Percentiles rank a stretch among this genome's conserved stretches.
Evolutionary conservation across 2,888 invertebrate species (phyloP).

Genomic region (Papilio demoleus): DNA sequence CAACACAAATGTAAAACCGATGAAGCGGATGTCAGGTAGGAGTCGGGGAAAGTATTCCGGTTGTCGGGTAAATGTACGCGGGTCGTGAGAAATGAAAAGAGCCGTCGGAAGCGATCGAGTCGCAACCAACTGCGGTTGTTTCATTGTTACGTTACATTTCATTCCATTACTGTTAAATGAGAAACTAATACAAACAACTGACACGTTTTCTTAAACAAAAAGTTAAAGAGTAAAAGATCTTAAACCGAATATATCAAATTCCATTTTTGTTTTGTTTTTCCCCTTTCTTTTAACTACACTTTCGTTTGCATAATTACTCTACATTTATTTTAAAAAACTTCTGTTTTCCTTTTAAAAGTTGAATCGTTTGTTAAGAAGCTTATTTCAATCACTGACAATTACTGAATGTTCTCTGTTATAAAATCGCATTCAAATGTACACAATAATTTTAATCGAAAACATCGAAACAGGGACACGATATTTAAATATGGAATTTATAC

Average conservation of each 20-base stretch:
- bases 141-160: not conserved
- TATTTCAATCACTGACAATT: not conserved
- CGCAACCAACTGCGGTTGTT: conserved; percentile 2
- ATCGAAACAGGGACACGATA: not conserved
- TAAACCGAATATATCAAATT: not conserved
- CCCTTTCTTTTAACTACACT: too few relatives aligned
- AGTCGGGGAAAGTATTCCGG: conserved; percentile 13
- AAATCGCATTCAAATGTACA: not conserved
- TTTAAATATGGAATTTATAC: not conserved
- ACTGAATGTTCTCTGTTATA: not conserved
- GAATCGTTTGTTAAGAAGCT: not conserved
- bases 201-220: not conserved
- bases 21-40: conserved; percentile 23
- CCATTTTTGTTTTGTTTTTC: not conserved
- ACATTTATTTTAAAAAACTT: too few relatives aligned
- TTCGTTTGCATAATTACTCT: too few relatives aligned
- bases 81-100: conserved; percentile 12
- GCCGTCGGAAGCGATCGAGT: conserved; percentile 12
- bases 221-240: not conserved
- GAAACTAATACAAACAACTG: not conserved
- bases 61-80: not conserved
- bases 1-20: conserved; percentile 3
- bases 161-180: not conserved
- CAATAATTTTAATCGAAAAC: not conserved
- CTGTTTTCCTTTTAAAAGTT: not conserved